These are phyloP conservation scores for Autographa gamma DNA, from an alignment of 2,888 invertebrate species.

Conservation along the genomic window DNA sequence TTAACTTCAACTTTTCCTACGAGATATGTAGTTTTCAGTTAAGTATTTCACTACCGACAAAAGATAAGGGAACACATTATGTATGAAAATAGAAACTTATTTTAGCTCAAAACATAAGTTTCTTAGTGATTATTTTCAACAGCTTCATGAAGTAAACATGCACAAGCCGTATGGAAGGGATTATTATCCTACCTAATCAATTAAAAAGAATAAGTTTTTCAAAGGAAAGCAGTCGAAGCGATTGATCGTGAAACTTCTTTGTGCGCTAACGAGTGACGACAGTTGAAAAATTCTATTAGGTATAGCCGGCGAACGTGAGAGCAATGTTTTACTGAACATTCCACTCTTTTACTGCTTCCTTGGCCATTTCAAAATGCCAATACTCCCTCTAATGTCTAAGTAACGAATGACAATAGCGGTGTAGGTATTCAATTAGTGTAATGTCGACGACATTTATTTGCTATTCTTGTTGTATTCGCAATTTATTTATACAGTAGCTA, in stretches of 20 bases:
- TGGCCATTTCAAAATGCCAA: conserved; percentile 49
- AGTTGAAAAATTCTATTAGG: conserved; percentile 34
- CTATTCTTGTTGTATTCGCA: conserved; percentile 37
- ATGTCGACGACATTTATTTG: conserved; percentile 36
- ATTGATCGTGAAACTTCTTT: background rate
- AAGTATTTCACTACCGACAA: too few relatives aligned
- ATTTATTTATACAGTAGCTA: conserved; percentile 33
- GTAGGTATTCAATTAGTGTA: conserved; percentile 45
- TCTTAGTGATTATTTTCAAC: background rate
- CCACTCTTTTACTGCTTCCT: conserved; percentile 29
- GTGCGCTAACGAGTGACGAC: conserved; percentile 10
- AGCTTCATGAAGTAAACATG: background rate
- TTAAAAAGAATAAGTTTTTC: background rate
- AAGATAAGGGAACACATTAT: too few relatives aligned
- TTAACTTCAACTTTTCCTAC: too few relatives aligned
- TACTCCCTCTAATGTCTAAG: conserved; percentile 12
- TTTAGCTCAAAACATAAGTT: too few relatives aligned
- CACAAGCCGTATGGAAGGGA: too few relatives aligned
- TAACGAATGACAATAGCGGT: conserved; percentile 43
- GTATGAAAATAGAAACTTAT: too few relatives aligned
- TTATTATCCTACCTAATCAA: background rate
- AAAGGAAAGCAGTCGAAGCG: background rate
- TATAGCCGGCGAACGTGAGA: conserved; percentile 32
- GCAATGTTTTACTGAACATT: conserved; percentile 31
- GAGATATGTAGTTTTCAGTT: too few relatives aligned